Percentiles rank a stretch among this genome's conserved stretches.
Evolutionary conservation across 2,888 invertebrate species (phyloP).

Genomic region (Epinotia ramella): DNA sequence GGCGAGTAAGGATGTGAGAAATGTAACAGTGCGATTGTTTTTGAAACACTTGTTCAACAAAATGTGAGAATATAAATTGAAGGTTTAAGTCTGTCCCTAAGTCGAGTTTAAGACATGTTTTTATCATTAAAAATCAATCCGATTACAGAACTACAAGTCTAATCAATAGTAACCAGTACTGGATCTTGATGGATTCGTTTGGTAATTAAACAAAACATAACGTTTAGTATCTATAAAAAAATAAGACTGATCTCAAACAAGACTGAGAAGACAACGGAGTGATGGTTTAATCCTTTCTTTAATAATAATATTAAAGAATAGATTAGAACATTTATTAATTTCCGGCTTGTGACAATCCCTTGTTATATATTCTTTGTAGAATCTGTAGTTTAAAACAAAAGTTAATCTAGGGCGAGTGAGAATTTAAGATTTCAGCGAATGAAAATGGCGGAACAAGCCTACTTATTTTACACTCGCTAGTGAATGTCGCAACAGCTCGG

Average conservation of each 20-base stretch:
- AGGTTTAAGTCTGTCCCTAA: too few relatives aligned
- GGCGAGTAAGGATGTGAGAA: slow-evolving; percentile 62
- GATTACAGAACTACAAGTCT: too few relatives aligned
- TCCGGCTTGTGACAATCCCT: too few relatives aligned
- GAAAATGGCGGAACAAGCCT: neutral
- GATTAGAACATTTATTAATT: too few relatives aligned
- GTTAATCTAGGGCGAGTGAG: too few relatives aligned
- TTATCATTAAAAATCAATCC: neutral
- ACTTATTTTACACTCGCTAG: neutral
- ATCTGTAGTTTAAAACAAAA: too few relatives aligned
- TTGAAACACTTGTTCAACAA: slow-evolving; percentile 54
- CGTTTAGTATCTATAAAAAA: neutral
- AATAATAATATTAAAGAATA: too few relatives aligned
- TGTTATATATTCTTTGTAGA: too few relatives aligned
- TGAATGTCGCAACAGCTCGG: neutral
- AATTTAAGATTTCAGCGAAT: neutral
- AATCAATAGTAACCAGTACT: too few relatives aligned
- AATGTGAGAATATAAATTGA: slow-evolving; percentile 34
- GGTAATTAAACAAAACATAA: neutral
- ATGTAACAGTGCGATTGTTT: slow-evolving; percentile 57
- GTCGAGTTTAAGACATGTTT: neutral
- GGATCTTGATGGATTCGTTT: neutral
- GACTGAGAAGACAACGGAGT: neutral
- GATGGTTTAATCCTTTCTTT: too few relatives aligned
- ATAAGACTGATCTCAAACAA: neutral